Evolutionary conservation across 2,888 invertebrate species (phyloP).

Genomic region (Crossocerus cetratus): DNA sequence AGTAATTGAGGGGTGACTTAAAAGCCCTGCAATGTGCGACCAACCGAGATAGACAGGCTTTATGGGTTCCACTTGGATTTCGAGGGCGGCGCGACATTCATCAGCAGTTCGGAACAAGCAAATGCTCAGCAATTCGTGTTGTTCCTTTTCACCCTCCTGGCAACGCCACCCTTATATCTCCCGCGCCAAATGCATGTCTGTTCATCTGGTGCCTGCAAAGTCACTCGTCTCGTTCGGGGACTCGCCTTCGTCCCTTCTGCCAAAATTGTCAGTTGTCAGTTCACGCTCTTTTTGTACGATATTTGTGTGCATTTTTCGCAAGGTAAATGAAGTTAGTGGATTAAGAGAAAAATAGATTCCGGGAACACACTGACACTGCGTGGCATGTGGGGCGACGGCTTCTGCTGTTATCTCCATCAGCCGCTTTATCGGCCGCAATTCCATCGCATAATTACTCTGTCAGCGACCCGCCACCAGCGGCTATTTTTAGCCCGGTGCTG

Average conservation of each 20-base stretch:
- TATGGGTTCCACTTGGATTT: slow-evolving; percentile 24
- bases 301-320: too few relatives aligned
- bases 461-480: neutral
- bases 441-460: slow-evolving; percentile 1
- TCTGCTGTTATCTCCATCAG: neutral
- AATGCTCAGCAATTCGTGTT: slow-evolving; percentile 29
- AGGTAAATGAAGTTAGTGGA: too few relatives aligned
- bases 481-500: neutral
- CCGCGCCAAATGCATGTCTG: neutral
- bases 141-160: slow-evolving; percentile 8
- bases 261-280: too few relatives aligned
- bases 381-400: neutral
- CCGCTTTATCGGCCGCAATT: neutral
- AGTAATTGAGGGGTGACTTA: slow-evolving; percentile 24
- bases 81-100: slow-evolving; percentile 34
- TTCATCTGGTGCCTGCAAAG: neutral
- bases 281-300: too few relatives aligned
- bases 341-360: too few relatives aligned
- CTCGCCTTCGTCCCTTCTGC: too few relatives aligned
- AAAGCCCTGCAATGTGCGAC: slow-evolving; percentile 1
- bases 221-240: too few relatives aligned
- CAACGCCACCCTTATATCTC: neutral
- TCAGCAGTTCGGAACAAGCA: slow-evolving; percentile 29
- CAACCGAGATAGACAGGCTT: slow-evolving; percentile 20
- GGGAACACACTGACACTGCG: too few relatives aligned